A percentile compares a stretch with the other conserved stretches of the same genome.
Evolutionary conservation across 2,888 invertebrate species (phyloP).

Genomic region (Drosophila leonis): DNA sequence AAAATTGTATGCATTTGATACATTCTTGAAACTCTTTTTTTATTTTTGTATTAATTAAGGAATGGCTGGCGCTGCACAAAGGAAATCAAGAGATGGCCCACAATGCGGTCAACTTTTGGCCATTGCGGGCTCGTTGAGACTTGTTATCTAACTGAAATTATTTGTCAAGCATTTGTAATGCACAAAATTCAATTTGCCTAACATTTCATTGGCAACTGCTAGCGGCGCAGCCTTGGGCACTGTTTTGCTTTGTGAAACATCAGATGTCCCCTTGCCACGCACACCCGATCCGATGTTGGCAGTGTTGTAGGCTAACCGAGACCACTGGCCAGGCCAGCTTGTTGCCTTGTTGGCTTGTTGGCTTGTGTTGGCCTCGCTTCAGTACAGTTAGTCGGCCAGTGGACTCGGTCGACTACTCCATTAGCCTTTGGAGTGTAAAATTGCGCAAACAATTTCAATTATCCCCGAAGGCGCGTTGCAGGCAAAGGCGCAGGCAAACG

Average conservation of each 20-base stretch:
- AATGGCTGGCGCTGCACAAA: neutral
- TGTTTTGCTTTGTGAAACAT: constrained; percentile 54
- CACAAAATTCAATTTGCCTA: constrained; percentile 72
- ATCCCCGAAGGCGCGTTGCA: constrained; percentile 78
- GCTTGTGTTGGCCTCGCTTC: constrained; percentile 55
- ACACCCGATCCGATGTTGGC: constrained; percentile 23
- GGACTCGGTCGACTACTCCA: constrained; percentile 80
- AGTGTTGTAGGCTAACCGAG: constrained; percentile 34
- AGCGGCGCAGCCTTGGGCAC: constrained; percentile 54
- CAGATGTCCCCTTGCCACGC: constrained; percentile 25
- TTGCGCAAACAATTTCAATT: constrained; percentile 83
- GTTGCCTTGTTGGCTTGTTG: constrained; percentile 19
- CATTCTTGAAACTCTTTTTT: neutral
- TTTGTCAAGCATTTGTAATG: constrained; percentile 73
- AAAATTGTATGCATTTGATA: neutral
- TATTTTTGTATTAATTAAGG: neutral
- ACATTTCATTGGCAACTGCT: constrained; percentile 76
- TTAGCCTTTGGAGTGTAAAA: constrained; percentile 82
- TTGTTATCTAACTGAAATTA: constrained; percentile 62
- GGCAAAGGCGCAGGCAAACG: constrained; percentile 49
- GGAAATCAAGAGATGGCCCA: constrained; percentile 10
- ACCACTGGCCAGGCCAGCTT: constrained; percentile 35
- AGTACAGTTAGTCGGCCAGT: constrained; percentile 67
- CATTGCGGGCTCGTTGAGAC: constrained; percentile 25
- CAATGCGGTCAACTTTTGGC: constrained; percentile 21